Conservation (phyloP, 2,888 invertebrate genomes). For the Drosophila maculinotata region DNA sequence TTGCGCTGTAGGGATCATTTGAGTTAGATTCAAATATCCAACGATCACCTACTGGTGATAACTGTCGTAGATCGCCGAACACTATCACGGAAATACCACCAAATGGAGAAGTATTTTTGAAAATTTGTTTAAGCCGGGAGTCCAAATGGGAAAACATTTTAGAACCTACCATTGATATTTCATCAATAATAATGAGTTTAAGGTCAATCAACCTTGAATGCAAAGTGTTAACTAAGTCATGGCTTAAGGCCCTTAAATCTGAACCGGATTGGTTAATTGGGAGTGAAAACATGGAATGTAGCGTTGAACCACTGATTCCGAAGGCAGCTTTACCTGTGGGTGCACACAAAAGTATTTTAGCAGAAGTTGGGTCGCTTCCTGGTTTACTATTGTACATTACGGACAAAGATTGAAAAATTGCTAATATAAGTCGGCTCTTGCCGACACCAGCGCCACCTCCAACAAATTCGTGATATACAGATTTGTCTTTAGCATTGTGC, state of each 20-base stretch:
- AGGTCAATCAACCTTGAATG: conserved; percentile 1
- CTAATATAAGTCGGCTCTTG: background rate
- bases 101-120: conserved; percentile 2
- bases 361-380: background rate
- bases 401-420: background rate
- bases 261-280: conserved; percentile 16
- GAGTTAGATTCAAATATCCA: conserved; percentile 12
- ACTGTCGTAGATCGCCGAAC: conserved; percentile 9
- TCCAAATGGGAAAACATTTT: no score
- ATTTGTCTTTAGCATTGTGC: no score
- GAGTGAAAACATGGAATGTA: conserved; percentile 21
- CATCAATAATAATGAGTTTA: background rate
- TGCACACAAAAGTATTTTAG: background rate
- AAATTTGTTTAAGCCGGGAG: no score
- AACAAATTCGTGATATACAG: no score
- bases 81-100: background rate
- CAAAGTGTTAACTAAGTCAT: background rate
- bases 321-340: conserved; percentile 8
- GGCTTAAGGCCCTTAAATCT: conserved; percentile 9
- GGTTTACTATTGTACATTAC: background rate
- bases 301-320: conserved; percentile 15
- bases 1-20: conserved; percentile 2
- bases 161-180: no score
- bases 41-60: conserved; percentile 1
- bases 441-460: conserved; percentile 11